A percentile compares a stretch with the other conserved stretches of the same genome.
Evolutionary conservation across 2,113 vertebrate species (phyloP).

Genomic region (Scomber scombrus): DNA sequence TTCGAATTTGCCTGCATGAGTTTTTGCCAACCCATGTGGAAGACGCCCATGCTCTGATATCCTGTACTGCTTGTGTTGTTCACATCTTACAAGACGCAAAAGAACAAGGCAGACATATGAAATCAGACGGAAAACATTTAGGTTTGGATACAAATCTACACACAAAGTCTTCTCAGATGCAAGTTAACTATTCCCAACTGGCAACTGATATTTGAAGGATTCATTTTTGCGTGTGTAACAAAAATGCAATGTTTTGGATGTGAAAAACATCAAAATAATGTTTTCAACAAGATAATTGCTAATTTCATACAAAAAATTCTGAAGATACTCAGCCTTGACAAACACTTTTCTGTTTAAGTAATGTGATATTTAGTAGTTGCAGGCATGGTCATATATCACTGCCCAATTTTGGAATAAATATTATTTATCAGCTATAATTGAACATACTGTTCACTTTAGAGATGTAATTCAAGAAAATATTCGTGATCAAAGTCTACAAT

Average conservation of each 20-base stretch:
- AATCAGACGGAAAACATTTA: conserved; percentile 33
- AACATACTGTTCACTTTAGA: conserved; percentile 8
- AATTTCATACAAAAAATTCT: too few relatives aligned
- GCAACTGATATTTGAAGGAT: conserved; percentile 3
- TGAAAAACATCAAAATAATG: conserved; percentile 3
- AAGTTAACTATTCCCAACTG: conserved; percentile 4
- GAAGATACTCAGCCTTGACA: too few relatives aligned
- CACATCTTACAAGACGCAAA: background rate
- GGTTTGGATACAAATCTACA: conserved; percentile 9
- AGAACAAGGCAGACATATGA: conserved; percentile 17
- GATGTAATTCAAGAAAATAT: background rate
- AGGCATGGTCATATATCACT: conserved; percentile 9
- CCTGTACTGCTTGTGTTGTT: conserved; percentile 29
- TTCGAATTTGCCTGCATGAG: conserved; percentile 60
- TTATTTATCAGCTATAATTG: background rate
- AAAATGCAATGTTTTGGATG: background rate
- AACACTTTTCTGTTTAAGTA: too few relatives aligned
- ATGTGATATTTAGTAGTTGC: background rate
- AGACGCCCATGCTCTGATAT: conserved; percentile 44
- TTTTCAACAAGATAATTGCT: too few relatives aligned
- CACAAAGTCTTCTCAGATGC: conserved; percentile 15
- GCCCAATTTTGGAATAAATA: conserved; percentile 14
- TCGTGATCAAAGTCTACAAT: background rate
- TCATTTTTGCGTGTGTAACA: background rate
- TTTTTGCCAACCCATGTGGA: conserved; percentile 61